Percentiles rank a stretch among this genome's conserved stretches.
These are phyloP conservation scores for Drosophila neonasuta DNA, from an alignment of 2,888 invertebrate genomes.

Conservation along the genomic window DNA sequence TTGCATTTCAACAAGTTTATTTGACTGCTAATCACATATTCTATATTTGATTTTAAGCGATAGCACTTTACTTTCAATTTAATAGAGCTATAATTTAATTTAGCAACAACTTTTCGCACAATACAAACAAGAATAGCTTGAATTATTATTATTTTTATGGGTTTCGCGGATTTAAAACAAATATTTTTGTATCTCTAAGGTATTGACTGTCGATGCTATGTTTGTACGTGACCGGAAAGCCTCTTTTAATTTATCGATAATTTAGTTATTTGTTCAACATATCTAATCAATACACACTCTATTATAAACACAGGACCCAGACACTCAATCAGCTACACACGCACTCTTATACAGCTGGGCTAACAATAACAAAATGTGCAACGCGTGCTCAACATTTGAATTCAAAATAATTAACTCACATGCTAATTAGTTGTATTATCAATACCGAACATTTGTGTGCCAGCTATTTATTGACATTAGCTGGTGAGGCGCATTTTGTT, in stretches of 20 bases:
- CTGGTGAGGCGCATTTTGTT: slow-evolving; percentile 30
- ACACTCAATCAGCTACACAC: slow-evolving; percentile 7
- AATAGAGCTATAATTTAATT: too few species aligned
- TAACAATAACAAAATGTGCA: slow-evolving; percentile 51
- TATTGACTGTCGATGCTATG: neutral
- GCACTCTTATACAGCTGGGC: slow-evolving; percentile 26
- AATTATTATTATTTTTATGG: neutral
- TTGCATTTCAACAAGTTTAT: neutral
- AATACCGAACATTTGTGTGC: slow-evolving; percentile 43
- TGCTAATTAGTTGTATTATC: slow-evolving; percentile 73
- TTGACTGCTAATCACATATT: too few species aligned
- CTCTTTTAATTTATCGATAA: slow-evolving; percentile 47
- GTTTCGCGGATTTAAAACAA: neutral
- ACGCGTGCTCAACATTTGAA: slow-evolving; percentile 49
- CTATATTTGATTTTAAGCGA: too few species aligned
- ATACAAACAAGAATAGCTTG: neutral
- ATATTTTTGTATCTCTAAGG: neutral
- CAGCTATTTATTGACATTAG: slow-evolving; percentile 61
- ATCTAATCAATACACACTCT: slow-evolving; percentile 39
- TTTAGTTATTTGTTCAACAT: slow-evolving; percentile 35
- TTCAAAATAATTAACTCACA: slow-evolving; percentile 72
- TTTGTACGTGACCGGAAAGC: slow-evolving; percentile 33
- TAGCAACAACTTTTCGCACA: too few species aligned
- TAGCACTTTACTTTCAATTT: too few species aligned
- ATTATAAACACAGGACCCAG: slow-evolving; percentile 12